Conservation (phyloP, 2,888 invertebrate species). For the Cephus nigrinus region DNA sequence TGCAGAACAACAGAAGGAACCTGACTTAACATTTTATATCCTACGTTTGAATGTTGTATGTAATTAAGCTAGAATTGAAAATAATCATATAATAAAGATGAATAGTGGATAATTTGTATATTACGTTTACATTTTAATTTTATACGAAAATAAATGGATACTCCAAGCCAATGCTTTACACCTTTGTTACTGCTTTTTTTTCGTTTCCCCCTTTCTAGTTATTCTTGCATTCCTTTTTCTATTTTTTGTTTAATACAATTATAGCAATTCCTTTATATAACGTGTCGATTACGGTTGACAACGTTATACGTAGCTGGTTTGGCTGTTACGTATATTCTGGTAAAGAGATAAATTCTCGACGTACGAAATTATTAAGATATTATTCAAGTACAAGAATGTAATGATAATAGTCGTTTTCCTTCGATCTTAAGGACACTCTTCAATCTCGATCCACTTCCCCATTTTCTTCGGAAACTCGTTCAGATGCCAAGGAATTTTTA, state of each 20-base stretch:
- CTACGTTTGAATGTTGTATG: constrained; percentile 65
- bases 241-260: neutral
- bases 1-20: constrained; percentile 54
- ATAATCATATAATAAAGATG: constrained; percentile 47
- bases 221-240: neutral
- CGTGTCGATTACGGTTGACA: neutral
- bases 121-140: constrained; percentile 58
- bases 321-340: neutral
- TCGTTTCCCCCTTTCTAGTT: neutral
- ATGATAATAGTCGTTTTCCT: neutral
- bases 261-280: neutral
- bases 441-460: neutral
- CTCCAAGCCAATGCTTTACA: constrained; percentile 10
- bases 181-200: neutral
- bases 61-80: constrained; percentile 60
- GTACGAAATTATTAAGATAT: neutral
- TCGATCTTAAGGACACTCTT: neutral
- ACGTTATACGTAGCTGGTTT: neutral
- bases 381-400: neutral
- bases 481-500: constrained; percentile 59
- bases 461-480: neutral
- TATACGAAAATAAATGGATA: constrained; percentile 51
- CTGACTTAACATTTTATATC: constrained; percentile 64
- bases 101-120: constrained; percentile 62
- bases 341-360: neutral